Base-by-base conservation (phyloP, 2,888 invertebrate genomes). In the Masnerella sp. region DNA sequence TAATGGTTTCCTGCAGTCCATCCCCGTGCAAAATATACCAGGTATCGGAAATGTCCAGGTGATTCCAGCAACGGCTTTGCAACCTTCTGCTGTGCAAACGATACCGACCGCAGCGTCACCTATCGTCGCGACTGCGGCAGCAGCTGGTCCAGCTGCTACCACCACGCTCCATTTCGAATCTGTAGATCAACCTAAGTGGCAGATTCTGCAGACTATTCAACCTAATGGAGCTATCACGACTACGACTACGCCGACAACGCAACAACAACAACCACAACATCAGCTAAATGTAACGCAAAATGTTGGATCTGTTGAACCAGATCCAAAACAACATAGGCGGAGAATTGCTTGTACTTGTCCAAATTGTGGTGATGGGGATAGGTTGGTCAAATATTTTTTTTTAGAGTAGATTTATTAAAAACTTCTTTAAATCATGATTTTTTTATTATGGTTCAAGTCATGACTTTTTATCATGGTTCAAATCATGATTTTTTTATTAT, bases 301-400 rank as follows among this genome's bases (percentile, higher is more conserved):
- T 11, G 70, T 77, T 11, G 74, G 76, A 2, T 74, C 76, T 2
- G 76, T 78, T 0, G 80, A 78, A 8, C 78, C 79, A 0, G 83
- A 82, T 25, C 69, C 80, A 20, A 87, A 84, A 72, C 85, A 84
- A 32, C 87, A 84, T 70, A 81, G 85, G 75, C 92, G 96, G 80
- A 89, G 99, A 36, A 96, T 98, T 5, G 98, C 98, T 0, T 99
- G 99, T 88, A 97, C 97, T 0, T 99, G 98, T 87, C 99, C 98
- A 0, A 98, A 99, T 88, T 99, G 99, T 85, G 93, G 94, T 49
- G 96, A 96, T 83, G 95, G 94, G 2, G 95, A 95, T 83, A 92
- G 93, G 91, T 91, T 78, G 11, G 34, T 5, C 28, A n/a, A n/a
- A n/a, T n/a, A n/a, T n/a, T n/a, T n/a, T n/a, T n/a, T n/a, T n/a